Conservation (phyloP, 2,888 invertebrate species). For the Nebria brevicollis region DNA sequence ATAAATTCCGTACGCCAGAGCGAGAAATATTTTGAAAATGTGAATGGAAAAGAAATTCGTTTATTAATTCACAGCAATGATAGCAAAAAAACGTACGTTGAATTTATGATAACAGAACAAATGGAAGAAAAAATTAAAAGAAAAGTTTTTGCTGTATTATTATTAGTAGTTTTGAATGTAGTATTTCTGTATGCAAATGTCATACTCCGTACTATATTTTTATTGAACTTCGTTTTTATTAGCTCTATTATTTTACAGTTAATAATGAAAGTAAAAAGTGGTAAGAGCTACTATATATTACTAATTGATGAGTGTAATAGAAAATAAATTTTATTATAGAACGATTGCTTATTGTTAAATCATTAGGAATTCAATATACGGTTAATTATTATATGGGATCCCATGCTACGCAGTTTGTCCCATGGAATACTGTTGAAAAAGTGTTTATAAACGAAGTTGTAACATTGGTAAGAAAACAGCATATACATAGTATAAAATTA, state of each 20-base stretch:
- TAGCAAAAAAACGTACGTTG: conserved; percentile 47
- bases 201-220: conserved; percentile 42
- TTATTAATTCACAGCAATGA: conserved; percentile 43
- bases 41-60: conserved; percentile 49
- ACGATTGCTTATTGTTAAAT: conserved; percentile 56
- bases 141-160: conserved; percentile 48
- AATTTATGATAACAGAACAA: conserved; percentile 50
- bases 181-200: conserved; percentile 44
- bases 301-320: not conserved
- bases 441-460: conserved; percentile 64
- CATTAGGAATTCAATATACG: conserved; percentile 60
- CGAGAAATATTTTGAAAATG: conserved; percentile 48
- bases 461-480: conserved; percentile 57
- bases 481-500: too few relatives aligned
- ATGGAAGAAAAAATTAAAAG: conserved; percentile 46
- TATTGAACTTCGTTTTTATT: conserved; percentile 48
- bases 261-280: conserved; percentile 55
- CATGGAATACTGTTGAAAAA: conserved; percentile 59
- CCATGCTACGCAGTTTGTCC: conserved; percentile 57
- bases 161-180: conserved; percentile 48
- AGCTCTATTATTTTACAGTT: conserved; percentile 50
- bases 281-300: conserved; percentile 49
- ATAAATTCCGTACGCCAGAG: conserved; percentile 12
- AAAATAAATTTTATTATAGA: conserved; percentile 52
- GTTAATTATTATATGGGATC: conserved; percentile 57